Percentiles rank a stretch among this genome's conserved stretches.
phyloP scores from a whole-genome alignment of 2,888 invertebrate genomes.

The Trichacis sp. region DNA sequence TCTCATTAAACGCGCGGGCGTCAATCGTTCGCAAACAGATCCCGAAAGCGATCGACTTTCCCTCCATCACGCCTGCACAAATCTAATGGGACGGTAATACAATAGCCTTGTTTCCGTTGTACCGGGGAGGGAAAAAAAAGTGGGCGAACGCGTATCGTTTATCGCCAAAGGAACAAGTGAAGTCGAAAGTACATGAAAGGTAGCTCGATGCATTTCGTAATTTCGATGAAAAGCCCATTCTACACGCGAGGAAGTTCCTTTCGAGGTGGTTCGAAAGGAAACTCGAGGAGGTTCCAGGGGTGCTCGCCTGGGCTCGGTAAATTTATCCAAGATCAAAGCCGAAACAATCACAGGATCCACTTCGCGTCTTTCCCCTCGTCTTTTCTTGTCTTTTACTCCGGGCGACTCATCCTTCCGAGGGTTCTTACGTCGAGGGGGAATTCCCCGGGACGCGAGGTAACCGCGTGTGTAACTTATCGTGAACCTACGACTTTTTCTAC shows the following conservation, averaged over 20 bases:
- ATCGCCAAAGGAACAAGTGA: constrained; percentile 22
- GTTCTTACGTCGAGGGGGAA: constrained; percentile 33
- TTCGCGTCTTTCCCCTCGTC: constrained; percentile 43
- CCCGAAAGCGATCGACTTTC: background rate
- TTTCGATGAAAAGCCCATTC: constrained; percentile 40
- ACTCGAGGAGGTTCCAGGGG: constrained; percentile 54
- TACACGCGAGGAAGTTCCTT: constrained; percentile 39
- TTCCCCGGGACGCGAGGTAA: constrained; percentile 54
- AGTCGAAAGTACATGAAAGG: constrained; percentile 37
- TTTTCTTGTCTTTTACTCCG: constrained; percentile 25
- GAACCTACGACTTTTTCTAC: constrained; percentile 21
- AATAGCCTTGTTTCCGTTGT: constrained; percentile 24
- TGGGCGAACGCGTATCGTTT: constrained; percentile 23
- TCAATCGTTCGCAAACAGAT: background rate
- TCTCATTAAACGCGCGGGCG: no score
- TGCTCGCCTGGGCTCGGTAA: constrained; percentile 64
- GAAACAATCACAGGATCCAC: constrained; percentile 68
- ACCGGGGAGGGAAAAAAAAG: constrained; percentile 20
- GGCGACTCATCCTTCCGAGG: constrained; percentile 34
- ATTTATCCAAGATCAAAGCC: constrained; percentile 70
- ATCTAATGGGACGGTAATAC: background rate
- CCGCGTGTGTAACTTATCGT: constrained; percentile 64
- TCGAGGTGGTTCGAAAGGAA: constrained; percentile 51
- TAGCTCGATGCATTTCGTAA: constrained; percentile 35
- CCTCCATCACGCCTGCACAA: background rate